phyloP scores from a whole-genome alignment of 1,140 invertebrate species.

The Dendrolimus kikuchii region DNA sequence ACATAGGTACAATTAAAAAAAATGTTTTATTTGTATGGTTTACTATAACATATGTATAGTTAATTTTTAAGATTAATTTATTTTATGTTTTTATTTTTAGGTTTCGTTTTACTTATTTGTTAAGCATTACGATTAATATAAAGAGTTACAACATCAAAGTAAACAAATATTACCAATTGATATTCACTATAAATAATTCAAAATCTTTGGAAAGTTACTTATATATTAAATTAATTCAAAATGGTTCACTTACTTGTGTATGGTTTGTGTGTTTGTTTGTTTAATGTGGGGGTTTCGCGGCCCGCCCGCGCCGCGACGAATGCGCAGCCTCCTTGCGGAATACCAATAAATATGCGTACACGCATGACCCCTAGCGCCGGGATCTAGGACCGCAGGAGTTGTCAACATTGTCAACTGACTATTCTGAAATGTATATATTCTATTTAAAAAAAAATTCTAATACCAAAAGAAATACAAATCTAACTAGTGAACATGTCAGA shows the following conservation, averaged over 20 bases:
- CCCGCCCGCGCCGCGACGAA: conserved; percentile 48
- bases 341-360: conserved; percentile 58
- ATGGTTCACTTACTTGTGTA: conserved; percentile 5
- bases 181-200: too few relatives aligned
- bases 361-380: conserved; percentile 33
- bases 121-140: too few relatives aligned
- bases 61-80: too few relatives aligned
- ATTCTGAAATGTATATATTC: not conserved
- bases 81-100: too few relatives aligned
- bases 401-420: conserved; percentile 13
- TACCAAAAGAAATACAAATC: not conserved
- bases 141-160: too few relatives aligned
- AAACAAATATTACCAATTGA: too few relatives aligned
- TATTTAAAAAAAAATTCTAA: not conserved
- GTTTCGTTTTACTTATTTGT: too few relatives aligned
- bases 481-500: not conserved
- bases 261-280: not conserved
- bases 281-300: conserved; percentile 33
- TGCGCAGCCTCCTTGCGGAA: conserved; percentile 25
- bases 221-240: not conserved
- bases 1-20: too few relatives aligned
- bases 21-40: too few relatives aligned
- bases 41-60: too few relatives aligned
- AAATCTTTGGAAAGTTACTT: too few relatives aligned
- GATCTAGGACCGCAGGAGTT: conserved; percentile 24